These are phyloP conservation scores for Eupithecia insigniata DNA, from an alignment of 2,888 invertebrate species.

Conservation along the genomic window DNA sequence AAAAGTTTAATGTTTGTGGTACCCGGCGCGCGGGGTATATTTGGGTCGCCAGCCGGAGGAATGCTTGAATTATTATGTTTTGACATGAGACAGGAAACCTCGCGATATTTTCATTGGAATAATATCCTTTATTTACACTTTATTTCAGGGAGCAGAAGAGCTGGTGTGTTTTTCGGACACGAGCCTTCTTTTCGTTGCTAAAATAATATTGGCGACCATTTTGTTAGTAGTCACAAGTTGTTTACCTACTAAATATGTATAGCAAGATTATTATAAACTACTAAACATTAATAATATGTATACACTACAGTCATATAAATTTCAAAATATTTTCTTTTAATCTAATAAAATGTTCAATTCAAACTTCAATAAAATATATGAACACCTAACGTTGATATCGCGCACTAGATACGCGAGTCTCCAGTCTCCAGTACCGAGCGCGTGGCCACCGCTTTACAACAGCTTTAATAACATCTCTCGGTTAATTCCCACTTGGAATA, in stretches of 20 bases:
- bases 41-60: conserved; percentile 22
- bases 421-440: neutral
- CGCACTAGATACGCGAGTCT: neutral
- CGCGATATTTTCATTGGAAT: conserved; percentile 21
- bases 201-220: neutral
- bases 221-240: neutral
- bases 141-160: neutral
- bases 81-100: conserved; percentile 27
- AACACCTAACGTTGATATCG: neutral
- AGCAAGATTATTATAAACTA: too few species aligned
- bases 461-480: conserved; percentile 9
- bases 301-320: too few species aligned
- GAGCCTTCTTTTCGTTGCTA: neutral
- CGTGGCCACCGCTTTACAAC: neutral
- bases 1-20: conserved; percentile 32
- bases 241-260: too few species aligned
- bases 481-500: conserved; percentile 43
- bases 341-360: neutral
- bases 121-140: conserved; percentile 6
- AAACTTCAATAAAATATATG: neutral
- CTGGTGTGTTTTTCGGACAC: neutral
- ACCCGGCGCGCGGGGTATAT: conserved; percentile 18
- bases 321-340: too few species aligned
- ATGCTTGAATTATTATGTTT: conserved; percentile 33
- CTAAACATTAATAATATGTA: too few species aligned